Base-by-base conservation (phyloP, 2,888 invertebrate genomes). In the Scaptodrosophila latifasciaeformis region DNA sequence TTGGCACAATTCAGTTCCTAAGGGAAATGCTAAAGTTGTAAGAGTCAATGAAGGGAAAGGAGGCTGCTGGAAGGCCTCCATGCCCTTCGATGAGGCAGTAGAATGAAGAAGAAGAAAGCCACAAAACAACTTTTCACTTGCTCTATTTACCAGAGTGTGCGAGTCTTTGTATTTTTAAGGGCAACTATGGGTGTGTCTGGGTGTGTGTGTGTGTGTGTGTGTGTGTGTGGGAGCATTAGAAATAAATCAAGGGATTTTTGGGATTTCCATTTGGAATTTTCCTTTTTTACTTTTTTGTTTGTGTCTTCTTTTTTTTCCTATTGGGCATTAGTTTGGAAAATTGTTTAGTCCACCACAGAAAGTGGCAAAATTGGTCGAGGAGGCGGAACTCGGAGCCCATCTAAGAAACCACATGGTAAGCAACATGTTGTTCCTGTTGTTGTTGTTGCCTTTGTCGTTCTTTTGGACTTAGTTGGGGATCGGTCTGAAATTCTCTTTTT, bases 241-340 rank as follows among this genome's bases (percentile, higher is more conserved):
- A 81, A 77, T 77, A 77, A 77, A 77, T 77, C 76, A 81, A 67
- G 81, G 76, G 81, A 77, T 77, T 77, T 75, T 65, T 67, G 67
- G 76, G 76, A 78, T 81, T 81, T 70, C n/a, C 63, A 65, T 62
- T 74, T 64, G 42, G 4, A 24, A 5, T 53, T 54, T 57, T 31
- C 44, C 39, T 39, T 21, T 24, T 56, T 59, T 49, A 46, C 21
- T 35, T 44, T 54, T 27, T 45, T 48, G 12, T 48, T 13, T 17
- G 5, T 35, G 24, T 18, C 6, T 37, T 3, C 9, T 34, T 29
- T 51, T 59, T 10, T 29, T 17, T 53, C 34, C 53, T 45, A 34
- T 44, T 40, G 53, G 59, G 56, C 49, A 80, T 77, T 67, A 79
- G 72, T 79, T 72, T 63, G 72, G 80, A 79, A 72, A 72, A 72